A percentile compares a stretch with the other conserved stretches of the same genome.
Conservation (phyloP, 1,140 invertebrate genomes). For the Lasioglossum albipes region DNA sequence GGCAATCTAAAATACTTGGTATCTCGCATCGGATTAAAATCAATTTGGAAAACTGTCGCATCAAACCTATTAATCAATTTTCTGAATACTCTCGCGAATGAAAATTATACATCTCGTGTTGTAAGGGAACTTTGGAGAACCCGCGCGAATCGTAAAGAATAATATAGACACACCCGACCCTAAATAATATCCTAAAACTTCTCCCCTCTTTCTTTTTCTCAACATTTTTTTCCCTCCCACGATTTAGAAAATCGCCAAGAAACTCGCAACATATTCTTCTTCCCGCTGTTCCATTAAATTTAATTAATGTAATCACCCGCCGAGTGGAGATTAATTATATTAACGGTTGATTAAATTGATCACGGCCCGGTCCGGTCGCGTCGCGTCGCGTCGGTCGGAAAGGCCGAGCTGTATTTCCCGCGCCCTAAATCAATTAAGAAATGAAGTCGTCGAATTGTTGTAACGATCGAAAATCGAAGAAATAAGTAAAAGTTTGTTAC, state of each 20-base stretch:
- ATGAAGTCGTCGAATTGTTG: neutral
- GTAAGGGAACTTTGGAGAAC: too few species aligned
- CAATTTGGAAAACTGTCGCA: neutral
- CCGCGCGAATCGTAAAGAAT: neutral
- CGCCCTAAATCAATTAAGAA: neutral
- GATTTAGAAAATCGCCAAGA: neutral
- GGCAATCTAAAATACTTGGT: too few species aligned
- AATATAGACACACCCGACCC: neutral
- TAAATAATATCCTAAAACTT: neutral
- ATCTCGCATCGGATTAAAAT: neutral
- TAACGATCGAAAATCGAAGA: too few species aligned
- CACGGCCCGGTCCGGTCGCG: neutral
- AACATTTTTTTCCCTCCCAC: neutral
- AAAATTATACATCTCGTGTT: too few species aligned
- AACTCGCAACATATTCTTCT: neutral
- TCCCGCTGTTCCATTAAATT: neutral
- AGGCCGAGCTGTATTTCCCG: neutral
- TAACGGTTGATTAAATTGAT: conserved; percentile 37
- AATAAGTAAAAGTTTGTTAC: too few species aligned
- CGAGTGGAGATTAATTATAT: conserved; percentile 23
- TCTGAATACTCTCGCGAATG: too few species aligned
- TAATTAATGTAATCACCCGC: conserved; percentile 20
- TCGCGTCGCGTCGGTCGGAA: neutral
- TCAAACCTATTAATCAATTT: too few species aligned
- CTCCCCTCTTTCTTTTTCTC: neutral